Percentiles rank a stretch among this genome's conserved stretches.
Evolutionary conservation across 2,113 vertebrate genomes (phyloP).

Genomic region (Dermatemys mawii): DNA sequence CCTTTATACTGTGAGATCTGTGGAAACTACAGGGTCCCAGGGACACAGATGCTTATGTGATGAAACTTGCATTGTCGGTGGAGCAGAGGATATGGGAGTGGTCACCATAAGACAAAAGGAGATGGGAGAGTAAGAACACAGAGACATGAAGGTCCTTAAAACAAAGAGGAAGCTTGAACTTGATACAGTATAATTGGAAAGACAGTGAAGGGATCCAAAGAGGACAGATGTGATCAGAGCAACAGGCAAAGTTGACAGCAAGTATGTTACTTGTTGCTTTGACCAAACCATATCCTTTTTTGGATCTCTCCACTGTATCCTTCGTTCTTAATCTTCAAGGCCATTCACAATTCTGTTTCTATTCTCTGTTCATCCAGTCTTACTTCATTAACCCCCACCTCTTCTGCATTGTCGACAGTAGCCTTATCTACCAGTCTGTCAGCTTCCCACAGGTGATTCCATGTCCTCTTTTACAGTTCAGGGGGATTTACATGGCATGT

Average conservation of each 20-base stretch:
- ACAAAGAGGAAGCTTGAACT: not conserved
- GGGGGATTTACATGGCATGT: fast-evolving
- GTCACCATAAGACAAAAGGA: not conserved
- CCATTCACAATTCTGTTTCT: not conserved
- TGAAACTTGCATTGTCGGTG: not conserved
- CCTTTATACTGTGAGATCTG: fast-evolving
- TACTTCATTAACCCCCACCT: not conserved
- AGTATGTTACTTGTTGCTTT: not conserved
- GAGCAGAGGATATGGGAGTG: not conserved
- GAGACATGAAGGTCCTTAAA: not conserved
- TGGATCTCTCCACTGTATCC: not conserved
- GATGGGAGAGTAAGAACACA: not conserved
- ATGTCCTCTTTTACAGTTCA: not conserved
- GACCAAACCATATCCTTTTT: not conserved
- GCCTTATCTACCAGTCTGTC: not conserved
- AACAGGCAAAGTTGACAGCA: not conserved
- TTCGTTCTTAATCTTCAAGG: not conserved
- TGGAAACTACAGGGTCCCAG: not conserved
- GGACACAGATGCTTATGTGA: not conserved
- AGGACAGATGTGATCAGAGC: not conserved
- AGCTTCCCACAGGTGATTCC: not conserved
- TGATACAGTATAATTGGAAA: not conserved
- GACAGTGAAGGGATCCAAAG: not conserved
- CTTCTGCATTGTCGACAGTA: not conserved
- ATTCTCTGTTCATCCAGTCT: not conserved